phyloP scores from a whole-genome alignment of 2,888 invertebrate genomes.

The Eilema depressum region DNA sequence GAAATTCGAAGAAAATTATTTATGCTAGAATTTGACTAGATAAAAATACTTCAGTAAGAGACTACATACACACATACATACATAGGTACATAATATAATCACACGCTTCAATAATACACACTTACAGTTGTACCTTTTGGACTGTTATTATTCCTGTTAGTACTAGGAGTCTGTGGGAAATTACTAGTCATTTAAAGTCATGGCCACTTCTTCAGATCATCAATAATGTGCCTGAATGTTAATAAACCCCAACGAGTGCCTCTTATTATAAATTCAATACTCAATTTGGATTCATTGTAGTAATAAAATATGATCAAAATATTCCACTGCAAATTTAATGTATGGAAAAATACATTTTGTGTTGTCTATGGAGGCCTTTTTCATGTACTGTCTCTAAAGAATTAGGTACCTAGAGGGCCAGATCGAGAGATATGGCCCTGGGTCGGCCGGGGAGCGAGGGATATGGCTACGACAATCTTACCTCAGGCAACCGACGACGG shows the following conservation, averaged over 20 bases:
- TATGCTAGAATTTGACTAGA: too few relatives aligned
- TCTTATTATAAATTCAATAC: constrained; percentile 5
- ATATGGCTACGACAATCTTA: too few relatives aligned
- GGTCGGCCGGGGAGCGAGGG: too few relatives aligned
- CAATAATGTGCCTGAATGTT: constrained; percentile 5
- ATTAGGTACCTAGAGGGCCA: too few relatives aligned
- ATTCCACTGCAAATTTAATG: constrained; percentile 1
- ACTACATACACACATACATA: too few relatives aligned
- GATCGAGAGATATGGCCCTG: too few relatives aligned
- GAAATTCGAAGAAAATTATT: too few relatives aligned
- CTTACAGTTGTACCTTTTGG: neutral
- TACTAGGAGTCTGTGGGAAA: neutral
- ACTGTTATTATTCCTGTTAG: neutral
- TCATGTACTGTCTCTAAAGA: too few relatives aligned
- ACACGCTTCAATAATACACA: constrained; percentile 4
- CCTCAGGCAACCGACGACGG: too few relatives aligned
- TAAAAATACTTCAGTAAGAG: too few relatives aligned
- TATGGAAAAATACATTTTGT: constrained; percentile 6
- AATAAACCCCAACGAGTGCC: constrained; percentile 6
- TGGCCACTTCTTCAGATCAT: constrained; percentile 6
- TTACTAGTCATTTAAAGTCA: neutral
- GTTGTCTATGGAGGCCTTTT: neutral
- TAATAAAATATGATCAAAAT: constrained; percentile 10
- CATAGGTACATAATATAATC: too few relatives aligned
- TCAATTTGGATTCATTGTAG: constrained; percentile 16